phyloP scores from a whole-genome alignment of 2,797 vertebrate genomes.

The Neosilurus mollespiculum region DNA sequence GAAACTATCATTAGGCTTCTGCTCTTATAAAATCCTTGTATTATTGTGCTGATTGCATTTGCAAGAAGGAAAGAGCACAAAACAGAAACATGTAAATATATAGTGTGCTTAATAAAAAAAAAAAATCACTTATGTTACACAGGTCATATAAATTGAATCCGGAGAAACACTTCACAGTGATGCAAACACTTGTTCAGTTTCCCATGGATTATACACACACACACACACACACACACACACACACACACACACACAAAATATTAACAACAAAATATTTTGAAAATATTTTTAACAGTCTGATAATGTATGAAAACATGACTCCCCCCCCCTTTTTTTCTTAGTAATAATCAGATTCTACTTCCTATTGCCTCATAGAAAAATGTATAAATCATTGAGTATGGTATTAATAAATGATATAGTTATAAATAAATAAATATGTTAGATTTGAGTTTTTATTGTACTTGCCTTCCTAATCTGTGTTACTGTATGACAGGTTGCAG shows the following conservation, averaged over 20 bases:
- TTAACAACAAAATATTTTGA: too few species aligned
- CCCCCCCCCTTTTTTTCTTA: neutral
- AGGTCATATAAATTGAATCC: neutral
- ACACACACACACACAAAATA: too few species aligned
- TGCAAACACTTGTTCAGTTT: neutral
- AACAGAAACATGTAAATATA: neutral
- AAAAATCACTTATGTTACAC: neutral
- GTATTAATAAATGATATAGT: too few species aligned
- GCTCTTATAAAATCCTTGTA: neutral
- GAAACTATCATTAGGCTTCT: neutral
- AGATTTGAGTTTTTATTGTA: neutral
- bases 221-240: too few species aligned
- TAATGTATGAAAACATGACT: too few species aligned
- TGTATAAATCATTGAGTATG: too few species aligned
- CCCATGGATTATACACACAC: neutral
- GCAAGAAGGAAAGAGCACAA: neutral
- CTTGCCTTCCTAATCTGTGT: neutral
- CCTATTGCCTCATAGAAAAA: neutral
- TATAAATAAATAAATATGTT: neutral
- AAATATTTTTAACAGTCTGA: too few species aligned
- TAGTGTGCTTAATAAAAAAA: neutral
- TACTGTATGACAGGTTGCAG: constrained; percentile 83
- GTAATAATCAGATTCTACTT: neutral
- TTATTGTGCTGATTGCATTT: neutral
- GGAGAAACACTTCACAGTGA: neutral